Evolutionary conservation across 2,888 invertebrate genomes (phyloP), one percentile per base, ranked within the genome.

Genomic region (Xylota segnis): DNA sequence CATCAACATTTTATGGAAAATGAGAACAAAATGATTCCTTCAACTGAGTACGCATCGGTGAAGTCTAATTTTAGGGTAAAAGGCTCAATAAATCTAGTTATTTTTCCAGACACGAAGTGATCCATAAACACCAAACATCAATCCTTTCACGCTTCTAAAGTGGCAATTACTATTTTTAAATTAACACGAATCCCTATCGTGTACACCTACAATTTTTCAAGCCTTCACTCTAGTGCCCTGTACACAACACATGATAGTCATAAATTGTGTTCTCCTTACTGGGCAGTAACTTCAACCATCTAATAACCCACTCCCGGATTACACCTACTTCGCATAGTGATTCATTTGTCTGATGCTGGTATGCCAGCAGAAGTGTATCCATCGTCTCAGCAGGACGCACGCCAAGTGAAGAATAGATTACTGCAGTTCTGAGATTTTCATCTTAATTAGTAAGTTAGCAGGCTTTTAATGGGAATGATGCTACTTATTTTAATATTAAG

Each of bases 381-480:
- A 34, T 71, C 47, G 71, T 59, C 37, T 59, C 12, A 7, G 6
- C 12, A 2, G 27, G 9, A n/a, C n/a, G 2, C 16, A 6, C 27
- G 10, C 23, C 18, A 47, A 50, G 7, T 50, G 27, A 59, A 72
- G 50, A 58, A 65, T 61, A 50, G 37, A 77, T 74, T 77, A 16
- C 45, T 47, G 76, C 83, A 66, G 52, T 32, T 66, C 9, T 12
- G 52, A 68, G 78, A 78, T 83, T 74, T 74, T 70, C 74, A 74
- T 83, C 83, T 78, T 78, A 83, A 83, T 83, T 78, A 83, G 72
- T 74, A 50, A 83, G 65, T 52, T 83, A 59, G 61, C 65, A 45
- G 68, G 56, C 63, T 78, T 40, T 68, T 72, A 76, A 68, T 68
- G 40, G 50, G 23, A 56, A 56, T 16, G 6, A 37, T 34, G 37